Evolutionary conservation across 2,797 vertebrate genomes (phyloP).

Genomic region (Cheirogaleus major): DNA sequence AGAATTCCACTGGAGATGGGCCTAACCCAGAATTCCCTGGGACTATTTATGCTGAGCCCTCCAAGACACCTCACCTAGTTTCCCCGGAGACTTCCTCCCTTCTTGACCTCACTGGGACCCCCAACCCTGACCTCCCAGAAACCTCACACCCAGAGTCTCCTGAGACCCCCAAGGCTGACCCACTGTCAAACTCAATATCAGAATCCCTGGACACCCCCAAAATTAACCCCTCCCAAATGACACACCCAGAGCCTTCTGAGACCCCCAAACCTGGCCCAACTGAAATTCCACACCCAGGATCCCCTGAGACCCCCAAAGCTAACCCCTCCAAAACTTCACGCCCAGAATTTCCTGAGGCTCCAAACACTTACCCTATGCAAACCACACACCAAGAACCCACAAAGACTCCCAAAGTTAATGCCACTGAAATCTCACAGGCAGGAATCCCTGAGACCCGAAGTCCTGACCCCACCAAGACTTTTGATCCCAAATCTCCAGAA

Average conservation of each 20-base stretch:
- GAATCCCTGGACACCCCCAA: neutral
- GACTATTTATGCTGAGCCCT: neutral
- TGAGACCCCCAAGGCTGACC: neutral
- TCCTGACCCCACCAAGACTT: conserved; percentile 1
- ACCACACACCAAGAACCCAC: neutral
- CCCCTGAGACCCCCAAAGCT: neutral
- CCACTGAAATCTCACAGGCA: neutral
- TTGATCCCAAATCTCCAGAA: neutral
- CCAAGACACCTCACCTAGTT: neutral
- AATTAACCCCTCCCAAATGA: neutral
- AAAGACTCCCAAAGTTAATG: neutral
- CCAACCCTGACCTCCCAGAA: neutral
- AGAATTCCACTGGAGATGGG: neutral
- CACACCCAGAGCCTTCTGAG: neutral
- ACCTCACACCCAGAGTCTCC: neutral
- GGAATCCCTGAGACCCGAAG: neutral
- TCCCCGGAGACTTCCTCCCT: neutral
- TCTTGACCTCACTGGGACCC: neutral
- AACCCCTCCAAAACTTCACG: neutral
- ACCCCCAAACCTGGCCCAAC: neutral
- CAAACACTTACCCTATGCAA: neutral
- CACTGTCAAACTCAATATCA: neutral
- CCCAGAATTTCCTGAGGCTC: neutral
- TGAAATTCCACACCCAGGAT: neutral
- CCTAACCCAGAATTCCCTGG: neutral